Conservation (phyloP, 2,888 invertebrate genomes). For the Nemoura dubitans region DNA sequence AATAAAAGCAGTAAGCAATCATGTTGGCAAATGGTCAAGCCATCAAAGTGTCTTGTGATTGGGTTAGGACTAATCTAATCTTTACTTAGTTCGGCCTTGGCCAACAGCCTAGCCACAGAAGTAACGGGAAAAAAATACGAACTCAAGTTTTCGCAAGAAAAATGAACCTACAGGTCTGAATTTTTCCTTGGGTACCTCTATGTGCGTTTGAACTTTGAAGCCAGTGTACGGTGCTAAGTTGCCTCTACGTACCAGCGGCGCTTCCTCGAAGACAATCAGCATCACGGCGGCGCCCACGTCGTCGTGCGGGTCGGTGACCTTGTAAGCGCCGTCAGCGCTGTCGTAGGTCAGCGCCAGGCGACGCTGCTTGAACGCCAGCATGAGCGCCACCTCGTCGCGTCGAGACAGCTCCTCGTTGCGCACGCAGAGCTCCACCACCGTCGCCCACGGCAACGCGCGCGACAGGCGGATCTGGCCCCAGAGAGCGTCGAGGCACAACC, state of each 20-base stretch:
- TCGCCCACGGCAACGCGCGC: constrained; percentile 65
- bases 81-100: no score
- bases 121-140: no score
- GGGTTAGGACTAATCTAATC: no score
- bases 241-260: constrained; percentile 60
- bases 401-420: constrained; percentile 61
- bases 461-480: constrained; percentile 67
- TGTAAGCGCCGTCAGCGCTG: constrained; percentile 63
- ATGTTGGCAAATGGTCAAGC: no score
- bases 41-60: no score
- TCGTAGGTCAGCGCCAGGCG: constrained; percentile 62
- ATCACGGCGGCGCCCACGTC: constrained; percentile 59
- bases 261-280: constrained; percentile 64
- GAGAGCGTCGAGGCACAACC: constrained; percentile 64
- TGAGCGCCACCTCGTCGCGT: constrained; percentile 62
- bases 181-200: no score
- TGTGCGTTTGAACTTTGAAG: no score
- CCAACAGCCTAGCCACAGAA: no score
- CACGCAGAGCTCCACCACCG: constrained; percentile 64
- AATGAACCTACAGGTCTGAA: no score
- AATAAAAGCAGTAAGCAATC: no score
- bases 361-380: constrained; percentile 62
- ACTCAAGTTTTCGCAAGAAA: no score
- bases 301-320: constrained; percentile 56
- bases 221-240: no score